These are phyloP conservation scores for Thera britannica DNA, from an alignment of 2,888 invertebrate species.

Conservation along the genomic window DNA sequence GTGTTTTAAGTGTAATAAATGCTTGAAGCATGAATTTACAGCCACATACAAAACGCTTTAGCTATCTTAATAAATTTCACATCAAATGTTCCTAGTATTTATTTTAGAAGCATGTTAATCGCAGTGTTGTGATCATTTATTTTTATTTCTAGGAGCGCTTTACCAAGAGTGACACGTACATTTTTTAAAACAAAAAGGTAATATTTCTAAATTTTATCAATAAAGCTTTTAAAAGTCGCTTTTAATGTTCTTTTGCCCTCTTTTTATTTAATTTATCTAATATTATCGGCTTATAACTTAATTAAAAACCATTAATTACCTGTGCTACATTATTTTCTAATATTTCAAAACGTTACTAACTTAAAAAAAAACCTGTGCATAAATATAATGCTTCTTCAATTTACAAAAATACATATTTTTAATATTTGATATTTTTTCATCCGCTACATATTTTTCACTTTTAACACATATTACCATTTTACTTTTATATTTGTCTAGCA, in stretches of 20 bases:
- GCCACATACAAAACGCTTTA: not conserved
- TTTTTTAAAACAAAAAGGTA: conserved; percentile 88
- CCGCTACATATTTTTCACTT: conserved; percentile 33
- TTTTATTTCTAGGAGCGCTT: conserved; percentile 88
- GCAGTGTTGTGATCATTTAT: conserved; percentile 80
- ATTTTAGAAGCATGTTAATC: conserved; percentile 57
- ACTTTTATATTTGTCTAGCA: conserved; percentile 25
- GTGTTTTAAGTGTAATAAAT: conserved; percentile 52
- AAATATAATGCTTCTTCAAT: not conserved
- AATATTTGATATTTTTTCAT: not conserved
- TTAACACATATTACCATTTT: conserved; percentile 59
- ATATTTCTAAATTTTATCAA: conserved; percentile 54
- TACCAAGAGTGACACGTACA: conserved; percentile 94
- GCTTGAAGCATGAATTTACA: conserved; percentile 30
- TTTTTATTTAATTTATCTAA: not conserved
- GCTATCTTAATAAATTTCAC: conserved; percentile 1
- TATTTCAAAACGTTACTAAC: no score
- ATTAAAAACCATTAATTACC: no score
- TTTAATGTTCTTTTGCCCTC: not conserved
- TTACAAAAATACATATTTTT: not conserved
- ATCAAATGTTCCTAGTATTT: conserved; percentile 12
- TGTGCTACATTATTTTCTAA: no score
- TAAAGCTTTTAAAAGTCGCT: conserved; percentile 29
- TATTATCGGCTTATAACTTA: no score
- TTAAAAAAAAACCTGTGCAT: no score